Evolutionary conservation across 2,888 invertebrate genomes (phyloP), one percentile per base, ranked within the genome.

Genomic region (Cataglyphis livida): DNA sequence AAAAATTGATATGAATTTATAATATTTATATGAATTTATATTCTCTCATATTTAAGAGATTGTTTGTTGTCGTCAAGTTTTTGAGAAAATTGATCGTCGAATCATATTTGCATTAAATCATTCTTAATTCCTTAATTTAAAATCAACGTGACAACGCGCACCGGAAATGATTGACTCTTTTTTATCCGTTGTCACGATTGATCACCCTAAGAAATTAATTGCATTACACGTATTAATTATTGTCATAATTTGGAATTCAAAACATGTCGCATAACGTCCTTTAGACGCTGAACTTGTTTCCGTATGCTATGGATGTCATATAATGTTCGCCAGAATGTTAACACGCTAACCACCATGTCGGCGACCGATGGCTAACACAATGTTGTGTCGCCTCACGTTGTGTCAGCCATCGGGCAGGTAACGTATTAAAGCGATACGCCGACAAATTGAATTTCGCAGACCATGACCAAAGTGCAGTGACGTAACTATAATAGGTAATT

Each of bases 391-490:
- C 10, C 35, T 35, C 54, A 54, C 35, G 21, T 70, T 70, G 28
- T 71, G 71, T 59, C 41, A 73, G 59, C 59, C 61, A 41, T 41
- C 59, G 28, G 51, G n/a, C 59, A 61, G 61, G 28, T 73, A 61
- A 73, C 59, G 59, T 59, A 73, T 73, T 41, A 73, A 73, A 73
- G 61, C 59, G 73, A 59, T 73, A 73, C 73, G 41, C 28, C 41
- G 41, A 41, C 59, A 73, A 73, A 73, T 73, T 73, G 73, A 73
- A 73, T 73, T 73, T 73, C 41, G 41, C 28, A 61, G 41, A 12
- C 59, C 59, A n/a, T 59, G 28, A n/a, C 12, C 73, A 73, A 59
- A 57, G 59, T 57, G 59, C 38, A 73, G 15, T 59, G 28, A n/a
- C 41, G 41, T 61, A 73, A 61, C 61, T 73, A 41, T 12, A 38